Percentiles rank a stretch among this genome's conserved stretches.
Conservation (phyloP, 2,113 vertebrate species). For the Mastomys natalensis region DNA sequence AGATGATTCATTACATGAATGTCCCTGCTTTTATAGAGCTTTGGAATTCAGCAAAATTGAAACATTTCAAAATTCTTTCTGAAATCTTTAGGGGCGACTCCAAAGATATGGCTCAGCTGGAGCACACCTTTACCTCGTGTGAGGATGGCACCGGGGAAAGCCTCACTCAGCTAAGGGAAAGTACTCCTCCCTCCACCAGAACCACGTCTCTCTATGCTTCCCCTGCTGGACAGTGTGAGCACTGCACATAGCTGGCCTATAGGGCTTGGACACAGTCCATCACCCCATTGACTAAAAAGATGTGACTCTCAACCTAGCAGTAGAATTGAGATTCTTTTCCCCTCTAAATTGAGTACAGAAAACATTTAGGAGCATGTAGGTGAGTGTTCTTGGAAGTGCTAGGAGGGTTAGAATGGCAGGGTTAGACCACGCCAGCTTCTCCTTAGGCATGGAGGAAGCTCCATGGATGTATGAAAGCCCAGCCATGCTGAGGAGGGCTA, state of each 20-base stretch:
- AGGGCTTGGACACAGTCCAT: background rate
- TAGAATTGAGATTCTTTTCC: background rate
- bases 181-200: background rate
- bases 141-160: too few species aligned
- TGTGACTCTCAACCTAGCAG: background rate
- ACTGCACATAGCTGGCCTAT: background rate
- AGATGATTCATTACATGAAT: background rate
- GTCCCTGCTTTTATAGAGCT: background rate
- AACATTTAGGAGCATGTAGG: background rate
- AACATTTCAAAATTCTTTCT: conserved; percentile 28
- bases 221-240: background rate
- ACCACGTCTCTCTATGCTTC: background rate
- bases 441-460: background rate
- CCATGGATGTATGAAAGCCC: too few species aligned
- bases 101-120: background rate
- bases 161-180: background rate
- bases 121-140: background rate
- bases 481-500: too few species aligned
- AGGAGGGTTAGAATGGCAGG: background rate
- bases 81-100: background rate
- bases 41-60: conserved; percentile 20
- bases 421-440: background rate
- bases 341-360: background rate
- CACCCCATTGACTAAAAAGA: background rate
- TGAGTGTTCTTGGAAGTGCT: background rate